Evolutionary conservation across 2,113 vertebrate species (phyloP).

Genomic region (Mesembrinibis cayennensis): DNA sequence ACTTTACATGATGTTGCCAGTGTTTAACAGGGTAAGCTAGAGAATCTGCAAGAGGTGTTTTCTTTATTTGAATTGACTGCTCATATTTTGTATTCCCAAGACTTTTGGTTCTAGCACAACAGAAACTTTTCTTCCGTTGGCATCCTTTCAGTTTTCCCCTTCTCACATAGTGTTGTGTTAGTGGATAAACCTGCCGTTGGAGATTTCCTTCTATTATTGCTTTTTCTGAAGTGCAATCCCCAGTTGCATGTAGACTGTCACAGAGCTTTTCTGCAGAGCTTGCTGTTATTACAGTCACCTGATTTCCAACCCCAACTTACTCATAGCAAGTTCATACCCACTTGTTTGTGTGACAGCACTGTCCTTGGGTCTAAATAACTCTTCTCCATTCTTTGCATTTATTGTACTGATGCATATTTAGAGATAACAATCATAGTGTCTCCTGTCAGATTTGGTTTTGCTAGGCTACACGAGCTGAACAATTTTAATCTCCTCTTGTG

Average conservation of each 20-base stretch:
- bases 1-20: conserved; percentile 98
- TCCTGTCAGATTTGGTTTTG: not conserved
- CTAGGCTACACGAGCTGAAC: not conserved
- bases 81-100: not conserved
- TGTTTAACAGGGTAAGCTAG: conserved; percentile 92
- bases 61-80: not conserved
- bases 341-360: not conserved
- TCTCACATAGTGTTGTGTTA: not conserved
- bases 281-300: not conserved
- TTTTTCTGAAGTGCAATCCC: not conserved
- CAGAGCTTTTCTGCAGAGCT: not conserved
- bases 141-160: not conserved
- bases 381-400: not conserved
- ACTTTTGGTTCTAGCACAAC: not conserved
- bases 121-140: not conserved
- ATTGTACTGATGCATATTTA: not conserved
- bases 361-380: not conserved
- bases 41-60: not conserved
- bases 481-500: not conserved
- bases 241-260: not conserved
- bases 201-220: not conserved
- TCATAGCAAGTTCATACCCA: not conserved
- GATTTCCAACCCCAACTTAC: not conserved
- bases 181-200: not conserved
- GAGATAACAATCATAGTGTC: not conserved